These are phyloP conservation scores for Drosophila bipectinata DNA, from an alignment of 1,140 invertebrate genomes.

Conservation along the genomic window DNA sequence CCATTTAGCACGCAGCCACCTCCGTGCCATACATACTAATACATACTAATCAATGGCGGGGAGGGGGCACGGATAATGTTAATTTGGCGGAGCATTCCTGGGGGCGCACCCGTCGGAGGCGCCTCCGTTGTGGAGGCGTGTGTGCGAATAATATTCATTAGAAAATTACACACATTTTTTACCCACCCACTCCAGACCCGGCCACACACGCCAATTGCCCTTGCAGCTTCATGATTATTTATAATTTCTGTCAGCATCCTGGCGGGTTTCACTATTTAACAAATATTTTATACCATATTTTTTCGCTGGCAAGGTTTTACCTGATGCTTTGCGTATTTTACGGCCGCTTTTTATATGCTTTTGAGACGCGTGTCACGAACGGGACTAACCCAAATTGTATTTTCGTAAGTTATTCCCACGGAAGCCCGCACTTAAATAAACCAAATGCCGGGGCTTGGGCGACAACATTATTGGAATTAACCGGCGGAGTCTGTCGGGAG, in stretches of 20 bases:
- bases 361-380: conserved; percentile 21
- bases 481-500: conserved; percentile 4
- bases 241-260: conserved; percentile 20
- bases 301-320: conserved; percentile 3
- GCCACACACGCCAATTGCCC: conserved; percentile 13
- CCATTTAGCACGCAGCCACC: conserved; percentile 66
- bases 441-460: conserved; percentile 15
- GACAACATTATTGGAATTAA: conserved; percentile 41
- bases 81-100: conserved; percentile 49
- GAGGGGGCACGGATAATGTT: conserved; percentile 37
- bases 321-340: conserved; percentile 21
- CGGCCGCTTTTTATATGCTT: conserved; percentile 13
- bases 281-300: conserved; percentile 44
- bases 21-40: conserved; percentile 69
- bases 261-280: conserved; percentile 46
- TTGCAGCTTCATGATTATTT: conserved; percentile 23
- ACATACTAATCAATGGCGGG: conserved; percentile 50
- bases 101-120: neutral
- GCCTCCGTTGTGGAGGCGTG: conserved; percentile 13
- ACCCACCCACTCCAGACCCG: conserved; percentile 13
- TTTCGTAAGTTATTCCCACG: conserved; percentile 61
- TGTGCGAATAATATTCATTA: conserved; percentile 78
- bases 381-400: conserved; percentile 63
- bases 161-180: conserved; percentile 67
- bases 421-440: conserved; percentile 10